A percentile compares a stretch with the other conserved stretches of the same genome.
Evolutionary conservation across 2,113 vertebrate genomes (phyloP).

Genomic region (Poicephalus gulielmi): DNA sequence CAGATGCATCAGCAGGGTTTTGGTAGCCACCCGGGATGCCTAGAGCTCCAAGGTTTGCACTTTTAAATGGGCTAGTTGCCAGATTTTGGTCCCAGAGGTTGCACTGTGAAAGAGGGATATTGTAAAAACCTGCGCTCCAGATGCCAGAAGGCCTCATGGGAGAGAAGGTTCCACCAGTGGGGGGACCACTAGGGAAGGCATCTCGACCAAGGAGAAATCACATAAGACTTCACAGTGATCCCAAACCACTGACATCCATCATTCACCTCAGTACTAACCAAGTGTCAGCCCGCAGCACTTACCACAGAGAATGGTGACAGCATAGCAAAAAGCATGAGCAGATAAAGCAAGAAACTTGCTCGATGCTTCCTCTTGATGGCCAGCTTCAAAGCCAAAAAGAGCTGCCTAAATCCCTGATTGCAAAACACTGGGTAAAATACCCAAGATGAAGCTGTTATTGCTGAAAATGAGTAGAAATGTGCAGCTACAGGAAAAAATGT

Average conservation of each 20-base stretch:
- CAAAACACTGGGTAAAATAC: not conserved
- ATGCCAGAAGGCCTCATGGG: not conserved
- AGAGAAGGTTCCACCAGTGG: not conserved
- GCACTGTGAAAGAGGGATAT: not conserved
- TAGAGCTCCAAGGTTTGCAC: not conserved
- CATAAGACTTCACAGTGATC: not conserved
- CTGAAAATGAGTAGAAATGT: not conserved
- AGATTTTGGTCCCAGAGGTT: not conserved
- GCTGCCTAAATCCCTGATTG: not conserved
- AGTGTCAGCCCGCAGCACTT: accelerated
- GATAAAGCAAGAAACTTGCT: not conserved
- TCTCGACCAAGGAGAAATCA: not conserved
- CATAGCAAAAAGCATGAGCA: not conserved
- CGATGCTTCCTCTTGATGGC: not conserved
- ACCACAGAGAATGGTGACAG: not conserved
- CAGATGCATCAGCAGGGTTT: not conserved
- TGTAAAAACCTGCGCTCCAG: accelerated
- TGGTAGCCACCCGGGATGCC: not conserved
- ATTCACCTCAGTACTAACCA: accelerated
- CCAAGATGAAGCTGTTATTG: not conserved
- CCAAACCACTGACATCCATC: not conserved
- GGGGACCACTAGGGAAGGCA: accelerated
- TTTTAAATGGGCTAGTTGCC: not conserved
- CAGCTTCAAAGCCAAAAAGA: not conserved
- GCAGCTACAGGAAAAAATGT: not conserved